Evolutionary conservation across 1,140 invertebrate genomes (phyloP).

Genomic region (Drosophila pandora): DNA sequence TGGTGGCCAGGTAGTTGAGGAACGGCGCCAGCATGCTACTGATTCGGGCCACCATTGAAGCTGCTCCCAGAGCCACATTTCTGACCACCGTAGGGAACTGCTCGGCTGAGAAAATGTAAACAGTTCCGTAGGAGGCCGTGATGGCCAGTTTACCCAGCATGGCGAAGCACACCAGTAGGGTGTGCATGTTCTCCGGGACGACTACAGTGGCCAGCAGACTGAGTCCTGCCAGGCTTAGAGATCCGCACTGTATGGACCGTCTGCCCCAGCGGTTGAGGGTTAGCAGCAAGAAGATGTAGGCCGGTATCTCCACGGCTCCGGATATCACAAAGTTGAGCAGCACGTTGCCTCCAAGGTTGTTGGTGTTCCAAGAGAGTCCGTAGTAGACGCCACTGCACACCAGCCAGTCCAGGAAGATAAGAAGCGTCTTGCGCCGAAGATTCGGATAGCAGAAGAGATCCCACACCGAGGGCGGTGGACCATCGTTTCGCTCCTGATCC

Average conservation of each 20-base stretch:
- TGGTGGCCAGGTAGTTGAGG: constrained; percentile 87
- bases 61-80: constrained; percentile 90
- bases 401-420: constrained; percentile 92
- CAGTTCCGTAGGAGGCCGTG: constrained; percentile 91
- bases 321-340: constrained; percentile 91
- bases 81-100: constrained; percentile 93
- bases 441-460: constrained; percentile 90
- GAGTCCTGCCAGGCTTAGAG: constrained; percentile 88
- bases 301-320: constrained; percentile 91
- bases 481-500: constrained; percentile 1
- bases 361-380: constrained; percentile 91
- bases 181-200: constrained; percentile 86
- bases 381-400: constrained; percentile 92
- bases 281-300: constrained; percentile 89
- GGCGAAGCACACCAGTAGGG: constrained; percentile 87
- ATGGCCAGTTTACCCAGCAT: constrained; percentile 94
- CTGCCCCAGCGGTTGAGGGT: constrained; percentile 90
- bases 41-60: constrained; percentile 90
- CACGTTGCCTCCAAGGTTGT: constrained; percentile 89
- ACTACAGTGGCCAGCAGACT: constrained; percentile 86
- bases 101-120: constrained; percentile 93
- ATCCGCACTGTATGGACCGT: constrained; percentile 88
- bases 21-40: constrained; percentile 91
- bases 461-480: constrained; percentile 85
- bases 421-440: constrained; percentile 88